These are phyloP conservation scores for Pentalonia nigronervosa DNA, from an alignment of 1,140 invertebrate genomes.

Conservation along the genomic window DNA sequence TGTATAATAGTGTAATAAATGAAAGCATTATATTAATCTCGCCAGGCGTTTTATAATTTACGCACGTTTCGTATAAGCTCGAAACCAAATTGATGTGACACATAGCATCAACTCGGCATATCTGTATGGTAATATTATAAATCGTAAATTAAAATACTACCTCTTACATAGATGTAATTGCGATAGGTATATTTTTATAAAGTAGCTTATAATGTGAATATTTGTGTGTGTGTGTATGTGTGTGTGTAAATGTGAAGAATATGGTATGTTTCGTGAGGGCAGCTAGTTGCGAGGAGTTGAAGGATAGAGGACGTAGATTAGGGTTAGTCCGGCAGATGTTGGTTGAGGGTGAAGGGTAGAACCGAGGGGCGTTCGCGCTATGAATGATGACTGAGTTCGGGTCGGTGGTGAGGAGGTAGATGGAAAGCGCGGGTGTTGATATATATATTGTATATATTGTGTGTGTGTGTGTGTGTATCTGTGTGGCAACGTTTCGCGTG, in stretches of 20 bases:
- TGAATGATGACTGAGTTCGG: conserved; percentile 39
- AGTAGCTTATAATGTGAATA: neutral
- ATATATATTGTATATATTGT: conserved; percentile 4
- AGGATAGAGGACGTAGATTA: conserved; percentile 31
- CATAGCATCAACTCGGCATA: no score
- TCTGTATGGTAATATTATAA: neutral
- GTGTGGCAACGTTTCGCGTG: conserved; percentile 47
- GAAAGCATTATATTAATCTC: no score
- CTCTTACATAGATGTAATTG: neutral
- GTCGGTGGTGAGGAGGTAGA: neutral
- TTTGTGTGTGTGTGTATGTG: no score
- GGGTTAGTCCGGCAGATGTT: conserved; percentile 17
- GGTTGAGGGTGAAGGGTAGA: neutral
- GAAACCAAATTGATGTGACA: no score
- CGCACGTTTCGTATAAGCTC: no score
- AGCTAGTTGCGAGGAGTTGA: neutral
- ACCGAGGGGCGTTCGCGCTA: conserved; percentile 19
- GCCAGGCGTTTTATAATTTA: no score
- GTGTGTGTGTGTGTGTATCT: neutral
- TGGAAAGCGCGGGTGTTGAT: neutral
- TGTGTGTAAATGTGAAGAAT: neutral
- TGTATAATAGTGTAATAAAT: no score
- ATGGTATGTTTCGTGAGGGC: neutral
- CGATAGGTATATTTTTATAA: neutral
- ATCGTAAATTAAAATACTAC: neutral